These are phyloP conservation scores for Tenebrosternarchus preto DNA, from an alignment of 2,113 vertebrate species.

Conservation along the genomic window DNA sequence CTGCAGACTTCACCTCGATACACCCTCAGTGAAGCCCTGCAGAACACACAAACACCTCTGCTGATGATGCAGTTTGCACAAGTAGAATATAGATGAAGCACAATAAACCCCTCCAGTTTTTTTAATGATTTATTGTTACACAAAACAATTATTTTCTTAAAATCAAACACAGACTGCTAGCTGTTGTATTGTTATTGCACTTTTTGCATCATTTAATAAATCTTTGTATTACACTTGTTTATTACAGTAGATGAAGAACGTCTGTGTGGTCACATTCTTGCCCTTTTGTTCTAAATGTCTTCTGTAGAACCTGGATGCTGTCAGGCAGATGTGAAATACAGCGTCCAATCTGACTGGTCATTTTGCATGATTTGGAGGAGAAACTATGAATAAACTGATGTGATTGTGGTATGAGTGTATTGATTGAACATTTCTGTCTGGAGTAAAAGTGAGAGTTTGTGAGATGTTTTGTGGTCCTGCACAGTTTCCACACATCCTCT, in stretches of 20 bases:
- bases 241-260: background rate
- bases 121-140: background rate
- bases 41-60: background rate
- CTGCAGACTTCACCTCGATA: slow-evolving; percentile 51
- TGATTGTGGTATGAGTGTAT: background rate
- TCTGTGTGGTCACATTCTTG: background rate
- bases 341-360: background rate
- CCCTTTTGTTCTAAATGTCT: background rate
- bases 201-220: slow-evolving; percentile 22
- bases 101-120: background rate
- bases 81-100: background rate
- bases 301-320: no score
- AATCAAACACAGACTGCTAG: background rate
- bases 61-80: background rate
- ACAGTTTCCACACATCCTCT: no score
- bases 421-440: background rate
- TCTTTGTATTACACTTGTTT: slow-evolving; percentile 12
- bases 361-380: no score
- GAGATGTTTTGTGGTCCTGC: no score
- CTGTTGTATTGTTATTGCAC: slow-evolving; percentile 3
- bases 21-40: slow-evolving; percentile 1
- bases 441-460: background rate
- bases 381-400: no score
- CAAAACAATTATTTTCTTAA: background rate
- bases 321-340: background rate